A percentile compares a stretch with the other conserved stretches of the same genome.
Evolutionary conservation across 2,888 invertebrate species (phyloP).

Genomic region (Melangyna quadrimaculata): DNA sequence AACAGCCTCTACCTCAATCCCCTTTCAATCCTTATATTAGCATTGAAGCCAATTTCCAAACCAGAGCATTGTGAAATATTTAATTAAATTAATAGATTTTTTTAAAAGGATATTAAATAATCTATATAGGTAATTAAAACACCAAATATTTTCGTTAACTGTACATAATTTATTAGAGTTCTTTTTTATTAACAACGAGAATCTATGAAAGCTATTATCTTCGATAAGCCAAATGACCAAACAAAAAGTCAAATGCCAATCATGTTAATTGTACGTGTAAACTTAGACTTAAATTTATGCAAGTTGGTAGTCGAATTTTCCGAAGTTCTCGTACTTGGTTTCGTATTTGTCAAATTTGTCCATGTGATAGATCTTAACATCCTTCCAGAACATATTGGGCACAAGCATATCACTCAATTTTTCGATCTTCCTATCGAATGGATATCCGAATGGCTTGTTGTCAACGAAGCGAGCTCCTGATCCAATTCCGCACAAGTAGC

Average conservation of each 20-base stretch:
- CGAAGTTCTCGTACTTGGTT: constrained; percentile 74
- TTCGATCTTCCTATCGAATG: constrained; percentile 86
- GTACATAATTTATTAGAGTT: not conserved
- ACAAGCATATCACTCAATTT: constrained; percentile 83
- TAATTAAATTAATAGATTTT: too few relatives aligned
- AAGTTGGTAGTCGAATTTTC: constrained; percentile 75
- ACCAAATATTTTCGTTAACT: not conserved
- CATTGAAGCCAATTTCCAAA: too few relatives aligned
- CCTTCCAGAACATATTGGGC: constrained; percentile 86
- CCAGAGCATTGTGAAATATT: too few relatives aligned
- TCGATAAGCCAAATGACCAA: not conserved
- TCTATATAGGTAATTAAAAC: not conserved
- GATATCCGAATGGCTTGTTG: constrained; percentile 86
- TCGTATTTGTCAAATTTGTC: constrained; percentile 79
- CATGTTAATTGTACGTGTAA: not conserved
- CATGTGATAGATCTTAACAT: constrained; percentile 85
- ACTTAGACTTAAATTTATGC: not conserved
- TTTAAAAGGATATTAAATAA: too few relatives aligned
- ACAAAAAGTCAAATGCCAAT: constrained; percentile 7
- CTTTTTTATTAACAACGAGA: constrained; percentile 10
- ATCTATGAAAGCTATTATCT: constrained; percentile 17
- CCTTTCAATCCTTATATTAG: too few relatives aligned
- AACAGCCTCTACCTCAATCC: too few relatives aligned
- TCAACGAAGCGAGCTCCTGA: constrained; percentile 83
- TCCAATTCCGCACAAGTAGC: constrained; percentile 82